Conservation (phyloP, 1,140 invertebrate genomes). For the Drosophila kanapiae region DNA sequence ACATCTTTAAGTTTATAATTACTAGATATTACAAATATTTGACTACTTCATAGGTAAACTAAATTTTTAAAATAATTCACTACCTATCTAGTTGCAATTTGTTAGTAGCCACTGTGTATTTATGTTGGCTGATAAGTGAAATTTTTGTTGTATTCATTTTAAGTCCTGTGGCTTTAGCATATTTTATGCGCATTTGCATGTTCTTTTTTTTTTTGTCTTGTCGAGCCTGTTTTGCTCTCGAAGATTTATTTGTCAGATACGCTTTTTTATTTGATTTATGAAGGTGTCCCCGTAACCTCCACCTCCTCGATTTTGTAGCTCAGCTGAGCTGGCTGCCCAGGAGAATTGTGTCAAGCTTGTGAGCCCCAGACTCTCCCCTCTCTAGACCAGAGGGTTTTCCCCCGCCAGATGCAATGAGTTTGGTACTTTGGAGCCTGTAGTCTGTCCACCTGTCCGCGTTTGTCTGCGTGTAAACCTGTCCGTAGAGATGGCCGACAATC, state of each 20-base stretch:
- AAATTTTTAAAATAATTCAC: too few species aligned
- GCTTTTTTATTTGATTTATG: slow-evolving; percentile 68
- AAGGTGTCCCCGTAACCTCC: slow-evolving; percentile 31
- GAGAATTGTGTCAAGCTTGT: slow-evolving; percentile 45
- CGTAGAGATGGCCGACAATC: slow-evolving; percentile 26
- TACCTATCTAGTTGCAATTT: too few species aligned
- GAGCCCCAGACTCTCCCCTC: slow-evolving; percentile 9
- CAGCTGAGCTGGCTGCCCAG: slow-evolving; percentile 28
- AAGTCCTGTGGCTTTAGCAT: slow-evolving; percentile 37
- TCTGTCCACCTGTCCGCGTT: neutral
- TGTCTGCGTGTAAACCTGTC: slow-evolving; percentile 6
- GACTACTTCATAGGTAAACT: too few species aligned
- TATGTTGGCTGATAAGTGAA: slow-evolving; percentile 29
- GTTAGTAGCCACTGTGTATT: slow-evolving; percentile 19
- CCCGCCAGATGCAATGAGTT: slow-evolving; percentile 18
- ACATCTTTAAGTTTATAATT: too few species aligned
- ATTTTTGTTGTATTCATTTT: slow-evolving; percentile 46
- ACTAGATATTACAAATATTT: too few species aligned
- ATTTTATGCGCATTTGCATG: slow-evolving; percentile 64
- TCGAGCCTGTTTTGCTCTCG: slow-evolving; percentile 28
- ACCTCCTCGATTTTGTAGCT: slow-evolving; percentile 7
- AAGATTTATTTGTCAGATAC: slow-evolving; percentile 72
- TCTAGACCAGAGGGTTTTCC: neutral
- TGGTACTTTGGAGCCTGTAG: slow-evolving; percentile 5
- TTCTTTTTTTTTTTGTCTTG: slow-evolving; percentile 18